Conservation (phyloP, 2,113 vertebrate species). For the Osmerus eperlanus region DNA sequence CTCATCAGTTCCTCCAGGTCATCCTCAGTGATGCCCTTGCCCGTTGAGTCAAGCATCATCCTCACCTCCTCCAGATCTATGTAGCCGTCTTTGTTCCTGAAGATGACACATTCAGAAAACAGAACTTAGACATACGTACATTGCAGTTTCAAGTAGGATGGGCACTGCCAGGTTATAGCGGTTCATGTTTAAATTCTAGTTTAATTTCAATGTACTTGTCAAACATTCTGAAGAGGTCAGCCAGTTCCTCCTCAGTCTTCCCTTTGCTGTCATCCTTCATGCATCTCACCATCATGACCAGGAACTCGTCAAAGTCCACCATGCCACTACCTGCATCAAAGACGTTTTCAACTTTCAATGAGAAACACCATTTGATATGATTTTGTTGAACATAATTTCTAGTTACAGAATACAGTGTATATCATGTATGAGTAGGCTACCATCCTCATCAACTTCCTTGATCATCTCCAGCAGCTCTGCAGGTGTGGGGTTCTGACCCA, state of each 20-base stretch:
- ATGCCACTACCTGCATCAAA: conserved; percentile 84
- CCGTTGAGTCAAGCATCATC: conserved; percentile 91
- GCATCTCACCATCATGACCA: conserved; percentile 99
- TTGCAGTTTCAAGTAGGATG: too few relatives aligned
- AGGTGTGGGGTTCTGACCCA: conserved; percentile 96
- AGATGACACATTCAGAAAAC: conserved; percentile 47
- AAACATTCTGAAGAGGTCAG: conserved; percentile 98
- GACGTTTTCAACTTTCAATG: too few relatives aligned
- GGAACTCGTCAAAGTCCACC: conserved; percentile 98
- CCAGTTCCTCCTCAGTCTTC: conserved; percentile 93
- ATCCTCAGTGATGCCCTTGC: conserved; percentile 94
- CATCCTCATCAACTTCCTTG: conserved; percentile 97
- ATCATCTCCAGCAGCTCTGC: conserved; percentile 99
- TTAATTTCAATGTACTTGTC: conserved; percentile 74
- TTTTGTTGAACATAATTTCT: too few relatives aligned
- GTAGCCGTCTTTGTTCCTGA: conserved; percentile 92
- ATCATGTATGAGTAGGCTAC: conserved; percentile 65
- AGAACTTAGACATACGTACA: too few relatives aligned
- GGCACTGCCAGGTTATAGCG: too few relatives aligned
- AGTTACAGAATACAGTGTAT: too few relatives aligned
- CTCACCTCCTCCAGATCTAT: conserved; percentile 96
- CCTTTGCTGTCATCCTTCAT: conserved; percentile 99
- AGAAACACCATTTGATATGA: too few relatives aligned
- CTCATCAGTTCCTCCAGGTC: conserved; percentile 98
- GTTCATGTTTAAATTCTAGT: too few relatives aligned